Conservation (phyloP, 2,888 invertebrate species). For the Philhelius pedissequus region DNA sequence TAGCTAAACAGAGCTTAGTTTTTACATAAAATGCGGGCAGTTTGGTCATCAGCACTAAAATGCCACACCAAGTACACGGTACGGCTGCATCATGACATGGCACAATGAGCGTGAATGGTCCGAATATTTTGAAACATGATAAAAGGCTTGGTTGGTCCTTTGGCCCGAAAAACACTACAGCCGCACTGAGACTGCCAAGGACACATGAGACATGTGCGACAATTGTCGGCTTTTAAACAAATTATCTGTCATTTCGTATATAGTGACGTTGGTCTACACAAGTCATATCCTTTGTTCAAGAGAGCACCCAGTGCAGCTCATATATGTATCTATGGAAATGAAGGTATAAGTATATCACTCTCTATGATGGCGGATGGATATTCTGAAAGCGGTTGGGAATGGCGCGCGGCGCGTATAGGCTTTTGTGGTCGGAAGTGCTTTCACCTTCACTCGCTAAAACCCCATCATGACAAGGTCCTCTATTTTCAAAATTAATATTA, state of each 20-base stretch:
- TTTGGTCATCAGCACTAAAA: slow-evolving; percentile 17
- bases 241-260: slow-evolving; percentile 62
- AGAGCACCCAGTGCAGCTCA: not conserved
- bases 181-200: slow-evolving; percentile 1
- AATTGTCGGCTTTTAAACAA: slow-evolving; percentile 63
- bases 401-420: not conserved
- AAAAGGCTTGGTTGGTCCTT: slow-evolving; percentile 20
- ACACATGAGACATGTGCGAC: slow-evolving; percentile 36
- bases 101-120: slow-evolving; percentile 31
- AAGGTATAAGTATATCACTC: not conserved
- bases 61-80: slow-evolving; percentile 11
- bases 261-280: slow-evolving; percentile 47
- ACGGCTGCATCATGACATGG: slow-evolving; percentile 20
- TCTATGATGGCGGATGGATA: not conserved
- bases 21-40: not conserved
- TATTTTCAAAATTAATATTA: slow-evolving; percentile 62
- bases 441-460: not conserved
- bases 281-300: slow-evolving; percentile 20
- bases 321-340: not conserved
- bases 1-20: not conserved
- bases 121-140: slow-evolving; percentile 47
- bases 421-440: slow-evolving; percentile 44
- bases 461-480: slow-evolving; percentile 25
- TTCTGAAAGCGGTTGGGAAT: slow-evolving; percentile 26
- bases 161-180: not conserved